A percentile compares a stretch with the other conserved stretches of the same genome.
phyloP scores from a whole-genome alignment of 2,888 invertebrate genomes.

The Pristionchus maxplancki region DNA sequence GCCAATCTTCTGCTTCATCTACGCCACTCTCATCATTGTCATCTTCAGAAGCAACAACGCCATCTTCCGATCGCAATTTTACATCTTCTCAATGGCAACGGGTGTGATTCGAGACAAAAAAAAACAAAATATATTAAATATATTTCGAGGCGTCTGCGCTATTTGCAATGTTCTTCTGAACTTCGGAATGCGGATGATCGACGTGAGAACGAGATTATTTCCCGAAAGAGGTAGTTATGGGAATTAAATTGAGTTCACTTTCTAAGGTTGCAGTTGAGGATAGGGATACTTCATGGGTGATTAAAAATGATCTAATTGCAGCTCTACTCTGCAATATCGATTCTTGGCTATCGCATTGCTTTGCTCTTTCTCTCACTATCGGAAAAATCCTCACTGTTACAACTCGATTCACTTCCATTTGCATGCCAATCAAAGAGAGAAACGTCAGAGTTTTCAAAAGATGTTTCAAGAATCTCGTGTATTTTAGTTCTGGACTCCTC shows the following conservation, averaged over 20 bases:
- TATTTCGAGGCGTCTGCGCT: neutral
- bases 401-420: neutral
- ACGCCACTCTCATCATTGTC: neutral
- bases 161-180: conserved; percentile 10
- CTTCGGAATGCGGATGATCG: neutral
- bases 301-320: neutral
- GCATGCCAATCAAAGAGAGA: neutral
- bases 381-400: neutral
- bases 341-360: neutral
- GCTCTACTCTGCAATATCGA: neutral
- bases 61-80: neutral
- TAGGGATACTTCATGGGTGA: too few relatives aligned
- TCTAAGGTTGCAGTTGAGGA: too few relatives aligned
- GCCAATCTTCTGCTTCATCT: neutral
- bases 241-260: too few relatives aligned
- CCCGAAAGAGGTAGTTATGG: neutral
- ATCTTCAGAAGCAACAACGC: neutral
- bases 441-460: neutral
- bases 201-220: neutral
- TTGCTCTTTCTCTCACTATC: neutral
- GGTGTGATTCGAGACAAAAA: too few relatives aligned
- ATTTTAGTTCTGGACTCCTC: neutral
- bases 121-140: too few relatives aligned
- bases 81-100: neutral
- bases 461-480: neutral